Base-by-base conservation (phyloP, 2,888 invertebrate genomes). In the Cancer borealis region DNA sequence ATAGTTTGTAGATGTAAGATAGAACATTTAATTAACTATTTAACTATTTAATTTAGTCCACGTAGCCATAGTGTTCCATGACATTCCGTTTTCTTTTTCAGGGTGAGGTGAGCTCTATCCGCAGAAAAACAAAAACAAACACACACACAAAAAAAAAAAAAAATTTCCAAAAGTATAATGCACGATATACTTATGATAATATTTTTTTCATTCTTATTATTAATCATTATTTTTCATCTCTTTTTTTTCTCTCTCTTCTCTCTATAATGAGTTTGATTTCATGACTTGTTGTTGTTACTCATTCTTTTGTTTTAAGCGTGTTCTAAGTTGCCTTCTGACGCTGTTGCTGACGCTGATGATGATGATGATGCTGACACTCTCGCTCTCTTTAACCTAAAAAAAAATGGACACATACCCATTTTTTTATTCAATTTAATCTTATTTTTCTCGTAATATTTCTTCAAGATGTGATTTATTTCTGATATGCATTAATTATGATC, bases 71-170 rank as follows among this genome's bases (percentile, higher is more conserved):
- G 88, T 30, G 60, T 60, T 26, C 91, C 73, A 73, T 91, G 46
- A 66, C 30, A 60, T 73, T 91, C 39, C 73, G n/a, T 91, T 91
- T 91, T 91, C 91, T 91, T 91, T 91, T 91, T 91, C 91, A 91
- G 91, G 91, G n/a, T n/a, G n/a, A 91, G 91, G 91, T 91, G 91
- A 91, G 91, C 26, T 14, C 8, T n/a, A 26, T 10, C 79, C 30
- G 21, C 26, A 79, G 30, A 79, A 79, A 79, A 26, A 26, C 30
- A 66, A n/a, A 66, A n/a, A 66, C 21, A 66, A n/a, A 21, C 66
- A 66, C 21, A 66, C 21, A 66, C 21, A 6, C 66, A n/a, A n/a
- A 79, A 79, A 26, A 79, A 66, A 66, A 21, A 66, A 66, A 6
- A 4, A n/a, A n/a, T 66, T 66, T 10, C 79, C 30, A 12, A 5